Base-by-base conservation (phyloP, 2,113 vertebrate genomes). In the Actenoides hombroni region DNA sequence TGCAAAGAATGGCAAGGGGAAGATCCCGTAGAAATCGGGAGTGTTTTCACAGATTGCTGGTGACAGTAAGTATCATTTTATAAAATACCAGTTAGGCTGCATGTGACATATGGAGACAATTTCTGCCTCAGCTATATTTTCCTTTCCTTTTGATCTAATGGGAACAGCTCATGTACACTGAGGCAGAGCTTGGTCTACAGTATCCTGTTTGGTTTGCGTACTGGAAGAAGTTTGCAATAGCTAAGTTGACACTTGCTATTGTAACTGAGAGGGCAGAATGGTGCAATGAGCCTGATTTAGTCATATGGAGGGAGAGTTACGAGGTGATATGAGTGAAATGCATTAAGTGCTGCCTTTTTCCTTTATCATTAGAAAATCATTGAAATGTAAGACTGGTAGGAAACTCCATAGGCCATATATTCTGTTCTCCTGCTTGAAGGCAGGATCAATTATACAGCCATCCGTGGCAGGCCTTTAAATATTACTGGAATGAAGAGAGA, bases 361-460 rank as follows among this genome's bases (percentile, higher is more conserved):
- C 88, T 92, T 78, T 94, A 88, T 88, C 83, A 49, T 57, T 86
- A 88, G 91, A 71, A 69, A 84, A 95, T 91, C 91, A 75, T 12
- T 95, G 93, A 95, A 91, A 97, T 95, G 86, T 95, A 89, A 86
- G 83, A 64, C 86, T 91, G 77, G 83, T 86, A 79, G 65, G 60
- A 84, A 94, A 68, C 77, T 94, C 86, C 77, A 12, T 44, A 68
- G 86, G 20, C 86, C 56, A 48, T 97, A 82, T 94, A 95, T 95
- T 83, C 86, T 86, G 4, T 64, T 89, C 86, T 86, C 37, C 64
- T 86, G 69, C 89, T 95, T 5, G 4, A 89, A 91, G 83, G 83
- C 77, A 96, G 69, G 86, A 91, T 92, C 95, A 92, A 79, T 96
- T 97, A 96, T 75, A 95, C 35, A 81, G 56, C 75, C 44, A 90